A percentile compares a stretch with the other conserved stretches of the same genome.
These are phyloP conservation scores for Cepphus grylle DNA, from an alignment of 2,113 vertebrate species.

Conservation along the genomic window DNA sequence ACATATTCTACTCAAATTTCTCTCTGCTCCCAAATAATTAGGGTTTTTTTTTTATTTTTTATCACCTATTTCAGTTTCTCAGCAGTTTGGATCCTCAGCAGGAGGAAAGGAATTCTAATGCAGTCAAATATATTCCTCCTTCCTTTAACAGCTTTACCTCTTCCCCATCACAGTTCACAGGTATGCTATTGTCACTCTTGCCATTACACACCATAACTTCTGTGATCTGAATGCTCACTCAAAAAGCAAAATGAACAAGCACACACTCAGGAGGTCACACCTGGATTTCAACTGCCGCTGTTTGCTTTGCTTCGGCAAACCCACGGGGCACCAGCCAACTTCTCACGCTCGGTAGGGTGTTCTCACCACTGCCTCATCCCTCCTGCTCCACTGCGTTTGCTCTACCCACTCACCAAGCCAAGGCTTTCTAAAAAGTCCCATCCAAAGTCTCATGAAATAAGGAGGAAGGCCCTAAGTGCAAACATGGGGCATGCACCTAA, in stretches of 20 bases:
- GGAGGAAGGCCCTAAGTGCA: background rate
- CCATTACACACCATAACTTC: background rate
- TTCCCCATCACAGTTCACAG: background rate
- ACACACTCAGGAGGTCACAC: background rate
- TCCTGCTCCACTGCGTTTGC: background rate
- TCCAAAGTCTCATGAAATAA: background rate
- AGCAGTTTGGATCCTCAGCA: too few relatives aligned
- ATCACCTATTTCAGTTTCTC: background rate
- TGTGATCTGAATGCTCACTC: background rate
- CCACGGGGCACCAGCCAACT: background rate
- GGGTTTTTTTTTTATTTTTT: background rate
- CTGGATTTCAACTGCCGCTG: background rate
- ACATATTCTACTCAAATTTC: background rate
- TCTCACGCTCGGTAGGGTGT: accelerated
- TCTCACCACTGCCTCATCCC: background rate
- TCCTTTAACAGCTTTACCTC: background rate
- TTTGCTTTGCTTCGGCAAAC: background rate
- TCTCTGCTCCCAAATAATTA: background rate
- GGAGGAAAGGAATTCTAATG: background rate
- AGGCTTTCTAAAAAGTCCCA: background rate
- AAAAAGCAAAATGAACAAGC: background rate
- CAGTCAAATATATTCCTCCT: background rate
- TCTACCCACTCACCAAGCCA: background rate
- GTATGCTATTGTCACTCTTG: background rate
- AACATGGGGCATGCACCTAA: background rate